Base-by-base conservation (phyloP, 2,113 vertebrate genomes). In the Aptenodytes patagonicus region DNA sequence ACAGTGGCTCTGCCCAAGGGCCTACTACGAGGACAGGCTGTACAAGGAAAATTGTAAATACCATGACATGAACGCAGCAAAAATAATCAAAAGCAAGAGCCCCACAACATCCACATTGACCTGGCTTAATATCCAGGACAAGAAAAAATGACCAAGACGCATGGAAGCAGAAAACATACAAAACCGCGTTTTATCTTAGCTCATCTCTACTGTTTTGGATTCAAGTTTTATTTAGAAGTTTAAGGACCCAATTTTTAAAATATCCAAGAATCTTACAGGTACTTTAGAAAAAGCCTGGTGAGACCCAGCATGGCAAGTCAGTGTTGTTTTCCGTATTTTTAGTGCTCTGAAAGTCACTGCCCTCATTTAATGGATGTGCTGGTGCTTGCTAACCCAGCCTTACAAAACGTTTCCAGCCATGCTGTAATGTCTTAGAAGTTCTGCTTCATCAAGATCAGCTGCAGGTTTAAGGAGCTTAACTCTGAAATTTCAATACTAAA, bases 351-450 rank as follows among this genome's bases (percentile, higher is more conserved):
- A 90, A 85, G 49, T 54, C 40, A 61, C 70, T 83, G 26, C 12
- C 24, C 40, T 85, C 17, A 86, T 83, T 91, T 91, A 91, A 88
- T 60, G 49, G 54, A 82, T 94, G 72, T 64, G 38, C 58, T 90
- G 54, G 84, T 93, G 58, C 81, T 90, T 95, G 51, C 71, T 87
- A 85, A 90, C 29, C 11, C 46, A 36, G 58, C 58, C 58, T 91
- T 66, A 94, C 36, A 73, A 93, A 87, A 93, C 51, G 80, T 90
- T 96, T 97, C 87, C 82, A 95, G 78, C 58, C 70, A 85, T 54
- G 70, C 54, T 72, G 70, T 84, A 95, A 75, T 65, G 60, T 80
- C 78, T 88, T 94, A 73, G 40, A 94, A 94, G 52, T 89, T 83
- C 60, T 83, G 70, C 46, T 91, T 89, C 89, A 93, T 58, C 57